Evolutionary conservation across 1,140 invertebrate species (phyloP).

Genomic region (Fragariocoptes setiger): DNA sequence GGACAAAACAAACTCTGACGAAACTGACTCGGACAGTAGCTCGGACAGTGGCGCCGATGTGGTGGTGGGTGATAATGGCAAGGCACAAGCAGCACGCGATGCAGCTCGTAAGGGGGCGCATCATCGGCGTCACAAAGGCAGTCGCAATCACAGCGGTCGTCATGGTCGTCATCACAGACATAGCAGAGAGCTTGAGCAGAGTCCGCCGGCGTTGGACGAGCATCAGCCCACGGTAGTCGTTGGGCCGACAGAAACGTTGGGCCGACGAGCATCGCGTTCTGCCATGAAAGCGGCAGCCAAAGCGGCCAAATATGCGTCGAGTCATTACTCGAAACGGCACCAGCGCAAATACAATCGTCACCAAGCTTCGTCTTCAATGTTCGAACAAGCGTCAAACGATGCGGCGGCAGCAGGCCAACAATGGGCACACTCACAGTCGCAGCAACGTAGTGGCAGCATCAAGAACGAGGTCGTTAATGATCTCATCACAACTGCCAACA

Average conservation of each 20-base stretch:
- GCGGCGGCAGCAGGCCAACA: not conserved
- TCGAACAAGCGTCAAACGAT: not conserved
- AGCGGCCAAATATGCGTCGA: not conserved
- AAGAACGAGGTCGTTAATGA: not conserved
- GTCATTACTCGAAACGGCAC: not conserved
- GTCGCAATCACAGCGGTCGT: too few relatives aligned
- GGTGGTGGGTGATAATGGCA: not conserved
- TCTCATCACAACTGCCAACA: not conserved
- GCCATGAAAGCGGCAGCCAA: not conserved
- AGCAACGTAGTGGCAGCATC: not conserved
- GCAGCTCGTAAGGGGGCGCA: not conserved
- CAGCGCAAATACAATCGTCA: not conserved
- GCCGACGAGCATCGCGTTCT: not conserved
- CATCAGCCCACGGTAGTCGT: too few relatives aligned
- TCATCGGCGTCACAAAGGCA: too few relatives aligned
- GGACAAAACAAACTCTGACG: not conserved
- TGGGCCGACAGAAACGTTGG: too few relatives aligned
- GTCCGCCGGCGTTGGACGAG: too few relatives aligned
- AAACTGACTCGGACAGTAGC: too few relatives aligned
- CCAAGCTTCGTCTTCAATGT: not conserved
- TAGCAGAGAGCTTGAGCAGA: too few relatives aligned
- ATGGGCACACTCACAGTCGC: not conserved
- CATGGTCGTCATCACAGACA: too few relatives aligned
- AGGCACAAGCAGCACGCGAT: not conserved
- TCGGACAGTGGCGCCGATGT: not conserved